A percentile compares a stretch with the other conserved stretches of the same genome.
phyloP scores from a whole-genome alignment of 1,140 invertebrate species.

The Sitophilus oryzae region DNA sequence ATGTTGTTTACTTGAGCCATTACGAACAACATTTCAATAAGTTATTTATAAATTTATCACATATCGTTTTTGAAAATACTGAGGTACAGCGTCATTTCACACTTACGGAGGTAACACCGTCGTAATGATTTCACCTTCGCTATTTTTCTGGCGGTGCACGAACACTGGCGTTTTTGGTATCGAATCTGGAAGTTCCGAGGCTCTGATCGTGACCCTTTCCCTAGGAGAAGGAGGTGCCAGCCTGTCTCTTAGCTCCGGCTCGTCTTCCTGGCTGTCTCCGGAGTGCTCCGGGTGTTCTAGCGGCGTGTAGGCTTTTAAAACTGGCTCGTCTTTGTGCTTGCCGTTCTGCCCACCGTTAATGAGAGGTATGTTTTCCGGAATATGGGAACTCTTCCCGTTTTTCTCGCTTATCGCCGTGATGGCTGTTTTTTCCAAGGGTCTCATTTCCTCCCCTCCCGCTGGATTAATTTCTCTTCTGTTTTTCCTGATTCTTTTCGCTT shows the following conservation, averaged over 20 bases:
- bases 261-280: slow-evolving; percentile 27
- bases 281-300: slow-evolving; percentile 21
- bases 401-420: slow-evolving; percentile 33
- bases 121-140: slow-evolving; percentile 37
- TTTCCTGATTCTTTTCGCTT: slow-evolving; percentile 23
- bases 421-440: slow-evolving; percentile 42
- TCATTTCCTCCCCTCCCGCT: slow-evolving; percentile 38
- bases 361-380: slow-evolving; percentile 32
- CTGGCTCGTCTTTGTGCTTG: slow-evolving; percentile 30
- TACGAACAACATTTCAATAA: slow-evolving; percentile 20
- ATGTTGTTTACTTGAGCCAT: not conserved
- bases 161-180: slow-evolving; percentile 58
- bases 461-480: slow-evolving; percentile 20
- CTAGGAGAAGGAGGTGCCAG: slow-evolving; percentile 44
- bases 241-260: slow-evolving; percentile 6
- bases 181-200: slow-evolving; percentile 54
- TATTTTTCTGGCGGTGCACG: slow-evolving; percentile 42
- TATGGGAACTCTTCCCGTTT: slow-evolving; percentile 25
- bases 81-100: slow-evolving; percentile 25
- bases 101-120: slow-evolving; percentile 23
- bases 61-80: slow-evolving; percentile 32
- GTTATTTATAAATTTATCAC: slow-evolving; percentile 34
- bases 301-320: slow-evolving; percentile 25
- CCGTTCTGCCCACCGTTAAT: slow-evolving; percentile 40
- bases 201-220: slow-evolving; percentile 58